These are phyloP conservation scores for Tragelaphus imberbis DNA, from an alignment of 2,113 vertebrate species.

Conservation along the genomic window DNA sequence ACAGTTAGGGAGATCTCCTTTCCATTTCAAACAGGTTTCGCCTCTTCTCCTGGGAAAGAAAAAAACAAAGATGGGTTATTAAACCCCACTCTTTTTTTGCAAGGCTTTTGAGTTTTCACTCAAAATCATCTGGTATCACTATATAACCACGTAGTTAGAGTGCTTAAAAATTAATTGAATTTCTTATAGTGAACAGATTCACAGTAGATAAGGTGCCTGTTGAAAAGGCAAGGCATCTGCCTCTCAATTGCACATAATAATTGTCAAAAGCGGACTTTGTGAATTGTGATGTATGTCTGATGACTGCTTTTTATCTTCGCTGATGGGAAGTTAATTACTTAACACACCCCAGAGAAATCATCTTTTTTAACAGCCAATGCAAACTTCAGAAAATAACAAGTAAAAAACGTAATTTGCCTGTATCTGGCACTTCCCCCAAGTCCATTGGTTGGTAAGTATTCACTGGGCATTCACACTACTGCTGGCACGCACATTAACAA, in stretches of 20 bases:
- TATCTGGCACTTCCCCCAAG: not conserved
- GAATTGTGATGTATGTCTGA: not conserved
- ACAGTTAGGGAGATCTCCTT: not conserved
- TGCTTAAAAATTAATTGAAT: conserved; percentile 16
- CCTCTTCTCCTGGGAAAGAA: not conserved
- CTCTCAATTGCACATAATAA: not conserved
- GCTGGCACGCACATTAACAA: not conserved
- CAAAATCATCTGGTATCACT: not conserved
- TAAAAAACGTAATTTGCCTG: not conserved
- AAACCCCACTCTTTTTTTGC: not conserved
- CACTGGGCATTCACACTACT: not conserved
- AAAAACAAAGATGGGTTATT: not conserved
- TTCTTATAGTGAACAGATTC: conserved; percentile 35
- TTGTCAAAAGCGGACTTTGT: not conserved
- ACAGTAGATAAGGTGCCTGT: not conserved
- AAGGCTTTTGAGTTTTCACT: not conserved
- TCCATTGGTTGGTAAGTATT: not conserved
- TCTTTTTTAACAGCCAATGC: not conserved
- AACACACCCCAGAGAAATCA: conserved; percentile 32
- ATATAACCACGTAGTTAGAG: not conserved
- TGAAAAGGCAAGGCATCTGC: not conserved
- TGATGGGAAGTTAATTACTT: conserved; percentile 35
- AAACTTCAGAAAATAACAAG: conserved; percentile 47
- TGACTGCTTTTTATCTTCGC: not conserved
- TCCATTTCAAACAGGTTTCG: not conserved